Evolutionary conservation across 92 coral and sea anemone genomes (phyloP).

Genomic region (Phenganax stokvisi): DNA sequence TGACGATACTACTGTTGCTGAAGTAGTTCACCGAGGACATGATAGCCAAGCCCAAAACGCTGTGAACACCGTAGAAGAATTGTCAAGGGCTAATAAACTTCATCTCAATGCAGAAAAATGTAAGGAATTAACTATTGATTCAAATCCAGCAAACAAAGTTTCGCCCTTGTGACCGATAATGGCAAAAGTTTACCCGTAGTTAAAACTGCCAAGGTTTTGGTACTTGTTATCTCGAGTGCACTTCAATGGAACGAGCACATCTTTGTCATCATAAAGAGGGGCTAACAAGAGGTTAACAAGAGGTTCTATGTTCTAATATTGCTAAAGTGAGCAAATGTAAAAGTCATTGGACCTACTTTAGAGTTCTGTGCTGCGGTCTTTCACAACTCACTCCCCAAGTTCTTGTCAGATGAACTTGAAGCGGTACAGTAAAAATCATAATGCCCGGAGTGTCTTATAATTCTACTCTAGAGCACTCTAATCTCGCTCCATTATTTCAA

Average conservation of each 20-base stretch:
- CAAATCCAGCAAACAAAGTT: constrained; percentile 9
- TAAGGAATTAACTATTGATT: constrained; percentile 26
- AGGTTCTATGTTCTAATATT: no score
- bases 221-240: constrained; percentile 16
- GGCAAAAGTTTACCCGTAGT: constrained; percentile 23
- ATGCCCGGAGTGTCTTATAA: no score
- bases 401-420: no score
- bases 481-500: no score
- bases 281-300: constrained; percentile 10
- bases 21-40: background rate
- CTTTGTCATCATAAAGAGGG: constrained; percentile 3
- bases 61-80: background rate
- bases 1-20: constrained; percentile 26
- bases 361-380: no score
- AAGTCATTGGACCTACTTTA: no score
- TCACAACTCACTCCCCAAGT: no score
- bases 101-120: constrained; percentile 35
- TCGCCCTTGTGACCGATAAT: constrained; percentile 1
- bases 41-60: constrained; percentile 16
- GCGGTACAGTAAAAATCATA: no score
- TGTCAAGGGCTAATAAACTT: constrained; percentile 24
- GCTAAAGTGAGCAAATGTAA: no score
- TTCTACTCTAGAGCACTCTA: no score
- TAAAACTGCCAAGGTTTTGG: constrained; percentile 12
- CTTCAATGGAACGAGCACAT: constrained; percentile 33